phyloP scores from a whole-genome alignment of 2,888 invertebrate genomes.

The Callyntrura sp. region DNA sequence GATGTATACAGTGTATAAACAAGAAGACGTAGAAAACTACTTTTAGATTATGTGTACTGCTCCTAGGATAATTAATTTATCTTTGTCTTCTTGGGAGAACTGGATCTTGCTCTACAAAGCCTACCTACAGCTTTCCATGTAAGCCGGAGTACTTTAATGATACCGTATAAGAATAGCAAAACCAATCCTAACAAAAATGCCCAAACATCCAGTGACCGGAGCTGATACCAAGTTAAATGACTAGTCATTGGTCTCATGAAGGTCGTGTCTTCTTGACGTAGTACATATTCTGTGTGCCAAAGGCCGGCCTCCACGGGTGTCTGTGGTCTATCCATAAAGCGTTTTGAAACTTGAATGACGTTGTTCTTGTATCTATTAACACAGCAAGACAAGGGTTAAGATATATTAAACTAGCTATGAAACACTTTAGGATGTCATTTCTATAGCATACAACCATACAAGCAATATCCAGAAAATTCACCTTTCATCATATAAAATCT shows the following conservation, averaged over 20 bases:
- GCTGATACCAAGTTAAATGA: constrained; percentile 71
- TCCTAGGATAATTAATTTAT: too few relatives aligned
- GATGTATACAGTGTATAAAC: too few relatives aligned
- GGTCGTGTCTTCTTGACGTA: constrained; percentile 85
- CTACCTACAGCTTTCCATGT: not conserved
- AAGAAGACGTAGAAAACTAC: too few relatives aligned
- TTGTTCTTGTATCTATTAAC: constrained; percentile 54
- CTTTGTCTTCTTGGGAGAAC: too few relatives aligned
- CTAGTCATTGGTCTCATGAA: constrained; percentile 60
- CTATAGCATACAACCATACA: too few relatives aligned
- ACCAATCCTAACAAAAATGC: constrained; percentile 47
- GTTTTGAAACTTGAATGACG: constrained; percentile 42
- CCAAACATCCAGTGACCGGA: constrained; percentile 73
- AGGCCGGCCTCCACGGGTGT: constrained; percentile 64
- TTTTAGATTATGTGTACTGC: too few relatives aligned
- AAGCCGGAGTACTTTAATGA: constrained; percentile 6
- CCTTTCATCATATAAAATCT: constrained; percentile 57
- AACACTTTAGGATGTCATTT: too few relatives aligned
- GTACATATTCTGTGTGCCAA: constrained; percentile 83
- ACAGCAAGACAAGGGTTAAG: too few relatives aligned
- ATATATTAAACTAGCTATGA: too few relatives aligned
- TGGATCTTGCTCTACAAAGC: not conserved
- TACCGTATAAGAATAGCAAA: not conserved
- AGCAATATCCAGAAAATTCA: too few relatives aligned
- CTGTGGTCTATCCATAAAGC: constrained; percentile 63